These are phyloP conservation scores for Hydriomena furcata DNA, from an alignment of 2,888 invertebrate genomes.

Conservation along the genomic window DNA sequence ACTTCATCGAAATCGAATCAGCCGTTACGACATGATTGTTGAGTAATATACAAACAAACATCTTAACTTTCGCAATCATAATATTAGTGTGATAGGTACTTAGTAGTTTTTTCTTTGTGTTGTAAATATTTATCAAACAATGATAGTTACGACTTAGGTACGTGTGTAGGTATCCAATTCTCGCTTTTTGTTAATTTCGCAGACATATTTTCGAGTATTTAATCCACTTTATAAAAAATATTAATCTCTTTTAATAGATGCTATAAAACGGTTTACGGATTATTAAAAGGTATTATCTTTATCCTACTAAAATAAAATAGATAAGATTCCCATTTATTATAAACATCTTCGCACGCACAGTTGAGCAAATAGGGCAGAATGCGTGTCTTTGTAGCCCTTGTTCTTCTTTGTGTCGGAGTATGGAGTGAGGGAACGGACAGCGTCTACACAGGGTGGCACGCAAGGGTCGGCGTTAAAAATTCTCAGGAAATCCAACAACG, in stretches of 20 bases:
- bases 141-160: too few species aligned
- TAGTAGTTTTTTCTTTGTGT: too few species aligned
- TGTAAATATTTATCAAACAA: too few species aligned
- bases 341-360: conserved; percentile 26
- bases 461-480: conserved; percentile 55
- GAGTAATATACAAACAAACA: too few species aligned
- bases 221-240: conserved; percentile 32
- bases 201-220: conserved; percentile 20
- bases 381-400: conserved; percentile 42
- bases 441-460: conserved; percentile 53
- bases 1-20: too few species aligned
- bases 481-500: conserved; percentile 51
- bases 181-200: conserved; percentile 5
- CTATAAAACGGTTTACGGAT: conserved; percentile 45
- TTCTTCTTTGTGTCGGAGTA: conserved; percentile 37
- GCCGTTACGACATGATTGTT: too few species aligned
- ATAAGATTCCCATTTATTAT: conserved; percentile 37
- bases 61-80: too few species aligned
- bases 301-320: conserved; percentile 26
- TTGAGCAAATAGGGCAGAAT: conserved; percentile 38
- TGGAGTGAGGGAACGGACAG: conserved; percentile 25
- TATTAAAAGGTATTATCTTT: conserved; percentile 34
- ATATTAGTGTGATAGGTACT: too few species aligned
- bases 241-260: conserved; percentile 42
- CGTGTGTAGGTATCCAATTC: not conserved